Percentiles rank a stretch among this genome's conserved stretches.
These are phyloP conservation scores for Brachionus koreanus DNA, from an alignment of 1,140 invertebrate genomes.

Conservation along the genomic window DNA sequence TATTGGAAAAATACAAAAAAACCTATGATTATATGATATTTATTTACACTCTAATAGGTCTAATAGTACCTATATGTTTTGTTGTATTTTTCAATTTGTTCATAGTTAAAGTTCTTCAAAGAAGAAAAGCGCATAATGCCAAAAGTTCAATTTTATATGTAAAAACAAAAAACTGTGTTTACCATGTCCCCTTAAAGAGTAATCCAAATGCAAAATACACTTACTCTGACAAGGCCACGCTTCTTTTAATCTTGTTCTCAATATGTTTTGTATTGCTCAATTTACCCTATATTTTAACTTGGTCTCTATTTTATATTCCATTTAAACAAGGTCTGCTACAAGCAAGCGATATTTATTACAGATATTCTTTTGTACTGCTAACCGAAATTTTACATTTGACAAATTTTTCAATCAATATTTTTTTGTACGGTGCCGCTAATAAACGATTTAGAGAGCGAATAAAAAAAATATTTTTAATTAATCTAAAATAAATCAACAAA, in stretches of 20 bases:
- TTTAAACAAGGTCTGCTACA: background rate
- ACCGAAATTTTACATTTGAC: background rate
- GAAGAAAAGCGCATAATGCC: background rate
- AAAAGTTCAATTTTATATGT: background rate
- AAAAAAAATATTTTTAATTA: background rate
- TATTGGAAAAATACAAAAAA: background rate
- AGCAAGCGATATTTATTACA: background rate
- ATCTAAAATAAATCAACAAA: background rate
- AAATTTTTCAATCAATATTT: constrained; percentile 9
- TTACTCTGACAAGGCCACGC: background rate
- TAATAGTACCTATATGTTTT: background rate
- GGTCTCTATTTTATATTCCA: constrained; percentile 1
- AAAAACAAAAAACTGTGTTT: background rate
- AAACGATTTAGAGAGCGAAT: background rate
- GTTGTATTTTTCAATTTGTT: constrained; percentile 10
- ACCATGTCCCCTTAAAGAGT: background rate
- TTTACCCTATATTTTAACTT: background rate
- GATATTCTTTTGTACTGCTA: background rate
- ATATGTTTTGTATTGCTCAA: background rate
- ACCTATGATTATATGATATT: background rate
- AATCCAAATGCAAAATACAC: background rate
- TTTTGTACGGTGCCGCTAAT: background rate
- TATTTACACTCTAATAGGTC: background rate
- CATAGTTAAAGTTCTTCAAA: background rate
- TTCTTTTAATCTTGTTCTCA: background rate